Percentiles rank a stretch among this genome's conserved stretches.
phyloP scores from a whole-genome alignment of 2,113 vertebrate species.

The Gyps fulvus region DNA sequence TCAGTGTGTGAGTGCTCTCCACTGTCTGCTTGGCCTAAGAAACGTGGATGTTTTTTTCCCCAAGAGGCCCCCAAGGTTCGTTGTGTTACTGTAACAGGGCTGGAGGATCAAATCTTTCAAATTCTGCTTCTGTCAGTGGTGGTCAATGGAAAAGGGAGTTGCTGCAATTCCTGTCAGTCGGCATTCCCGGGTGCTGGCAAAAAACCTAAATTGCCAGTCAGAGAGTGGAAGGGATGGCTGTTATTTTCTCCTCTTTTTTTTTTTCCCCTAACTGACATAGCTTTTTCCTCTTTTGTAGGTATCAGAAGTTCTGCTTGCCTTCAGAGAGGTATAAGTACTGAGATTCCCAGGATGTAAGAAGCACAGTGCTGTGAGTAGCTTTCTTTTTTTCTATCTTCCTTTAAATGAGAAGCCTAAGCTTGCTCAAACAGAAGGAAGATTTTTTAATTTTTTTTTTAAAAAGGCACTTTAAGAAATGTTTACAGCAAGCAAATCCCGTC shows the following conservation, averaged over 20 bases:
- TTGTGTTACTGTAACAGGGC: not conserved
- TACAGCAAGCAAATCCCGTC: not conserved
- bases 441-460: not conserved
- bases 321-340: not conserved
- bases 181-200: not conserved
- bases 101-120: not conserved
- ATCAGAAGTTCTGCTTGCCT: not conserved
- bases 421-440: not conserved
- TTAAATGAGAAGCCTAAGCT: not conserved
- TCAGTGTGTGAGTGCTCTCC: not conserved
- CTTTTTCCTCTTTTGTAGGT: not conserved
- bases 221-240: not conserved
- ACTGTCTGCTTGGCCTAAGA: not conserved
- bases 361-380: not conserved
- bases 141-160: not conserved
- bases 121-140: not conserved
- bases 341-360: constrained; percentile 14
- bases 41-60: not conserved
- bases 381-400: not conserved
- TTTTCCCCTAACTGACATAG: not conserved
- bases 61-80: not conserved
- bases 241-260: not conserved
- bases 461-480: not conserved
- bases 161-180: not conserved
- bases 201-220: not conserved